Conservation (phyloP, 2,797 vertebrate species). For the Psittacula echo region DNA sequence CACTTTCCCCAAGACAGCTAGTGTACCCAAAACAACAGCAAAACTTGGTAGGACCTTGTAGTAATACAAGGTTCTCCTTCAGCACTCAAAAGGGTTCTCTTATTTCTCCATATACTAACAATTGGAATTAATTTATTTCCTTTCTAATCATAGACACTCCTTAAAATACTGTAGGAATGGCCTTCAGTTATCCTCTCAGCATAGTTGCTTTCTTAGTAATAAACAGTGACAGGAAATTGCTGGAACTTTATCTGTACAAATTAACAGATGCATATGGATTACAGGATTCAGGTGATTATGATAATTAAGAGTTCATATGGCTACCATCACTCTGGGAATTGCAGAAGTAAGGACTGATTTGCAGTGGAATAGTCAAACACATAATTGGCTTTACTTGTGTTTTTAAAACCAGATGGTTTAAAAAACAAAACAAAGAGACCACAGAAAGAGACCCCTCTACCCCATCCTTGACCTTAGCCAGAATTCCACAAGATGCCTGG, state of each 20-base stretch:
- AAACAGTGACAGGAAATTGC: background rate
- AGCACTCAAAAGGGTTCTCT: background rate
- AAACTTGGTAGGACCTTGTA: background rate
- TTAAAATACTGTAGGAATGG: background rate
- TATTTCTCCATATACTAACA: background rate
- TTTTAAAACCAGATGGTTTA: background rate
- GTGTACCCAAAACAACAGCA: background rate
- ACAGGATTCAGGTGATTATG: background rate
- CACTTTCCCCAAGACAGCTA: background rate
- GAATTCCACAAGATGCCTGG: background rate
- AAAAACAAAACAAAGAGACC: background rate
- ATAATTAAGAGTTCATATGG: background rate
- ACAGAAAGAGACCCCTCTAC: background rate
- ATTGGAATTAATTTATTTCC: background rate
- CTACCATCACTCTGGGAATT: background rate
- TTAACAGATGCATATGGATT: background rate
- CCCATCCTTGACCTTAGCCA: background rate
- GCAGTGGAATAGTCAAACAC: background rate
- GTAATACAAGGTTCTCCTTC: background rate
- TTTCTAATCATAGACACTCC: background rate
- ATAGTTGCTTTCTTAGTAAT: background rate
- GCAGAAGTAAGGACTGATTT: background rate
- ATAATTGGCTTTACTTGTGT: background rate
- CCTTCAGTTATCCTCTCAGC: background rate
- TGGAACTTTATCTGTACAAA: background rate